Base-by-base conservation (phyloP, 2,113 vertebrate species). In the Salvator merianae region DNA sequence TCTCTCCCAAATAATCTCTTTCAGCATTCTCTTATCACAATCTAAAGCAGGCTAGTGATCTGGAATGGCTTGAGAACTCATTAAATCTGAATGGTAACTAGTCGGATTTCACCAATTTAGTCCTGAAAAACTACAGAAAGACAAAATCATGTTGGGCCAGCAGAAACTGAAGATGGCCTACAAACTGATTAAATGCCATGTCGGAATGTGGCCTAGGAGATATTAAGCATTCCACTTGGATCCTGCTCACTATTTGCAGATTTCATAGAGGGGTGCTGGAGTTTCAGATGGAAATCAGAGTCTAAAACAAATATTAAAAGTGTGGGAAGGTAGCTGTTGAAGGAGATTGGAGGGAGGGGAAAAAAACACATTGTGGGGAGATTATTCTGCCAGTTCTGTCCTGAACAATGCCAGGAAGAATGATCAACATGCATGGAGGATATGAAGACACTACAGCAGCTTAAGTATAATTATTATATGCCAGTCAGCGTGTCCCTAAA, bases 401-500 rank as follows among this genome's bases (percentile, higher is more conserved):
- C 73, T 77, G 82, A 83, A 76, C 63, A 83, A 77, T 53, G 53
- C 82, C 36, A 76, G 38, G 3, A 76, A 38, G 62, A 83, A 77
- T 53, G 34, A 47, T 76, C 75, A 77, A 68, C 62, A 76, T 68
- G 62, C 63, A 38, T 28, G n/a, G 65, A 83, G 82, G 76, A 83
- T 32, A 76, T 68, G 28, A 77, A 83, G 68, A 83, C 73, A 76
- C 62, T 75, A 83, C 26, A 53, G n/a, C 73, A 76, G 82, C 43
- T 59, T 68, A 36, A 47, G 63, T 53, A 68, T 83, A 83, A 83
- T 83, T 77, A 83, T 83, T 76, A 68, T 77, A 83, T 76, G 82
- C 73, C 73, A 76, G 62, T 83, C 73, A 83, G 82, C 9, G 63
- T 83, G 62, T 83, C 82, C 82, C 68, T 77, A 83, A 77, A 83